Base-by-base conservation (phyloP, 2,888 invertebrate species). In the Tenodera sinensis region DNA sequence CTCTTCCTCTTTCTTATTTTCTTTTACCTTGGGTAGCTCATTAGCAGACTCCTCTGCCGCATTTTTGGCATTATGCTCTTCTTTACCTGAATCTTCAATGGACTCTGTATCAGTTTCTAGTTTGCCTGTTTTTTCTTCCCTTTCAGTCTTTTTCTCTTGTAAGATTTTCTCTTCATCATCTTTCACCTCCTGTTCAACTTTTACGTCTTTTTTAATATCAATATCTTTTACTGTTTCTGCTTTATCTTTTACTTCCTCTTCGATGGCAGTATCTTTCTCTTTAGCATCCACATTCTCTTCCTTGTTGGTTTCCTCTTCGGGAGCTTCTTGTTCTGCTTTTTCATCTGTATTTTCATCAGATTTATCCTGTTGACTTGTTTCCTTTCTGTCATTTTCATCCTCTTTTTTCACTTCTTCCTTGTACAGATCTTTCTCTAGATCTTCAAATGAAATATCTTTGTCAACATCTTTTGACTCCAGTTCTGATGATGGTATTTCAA, bases 191-290 rank as follows among this genome's bases (percentile, higher is more conserved):
- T 83, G 84, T 47, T 54, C 83, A n/a, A 20, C 27, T 28, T 34
- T 54, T 9, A 7, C n/a, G 81, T 81, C 25, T 2, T 27, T 83
- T 42, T 88, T n/a, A 83, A 88, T 88, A 28, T 83, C 54, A 89
- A 89, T 88, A 90, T 90, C 88, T 91, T 90, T 20, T 90, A 89
- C 27, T 42, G n/a, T n/a, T n/a, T n/a, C n/a, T n/a, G n/a, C n/a
- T n/a, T n/a, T n/a, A n/a, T 90, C 94, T 91, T 94, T 94, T n/a
- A 94, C 94, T 88, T 94, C 94, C 90, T 94, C 94, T 89, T 94
- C 94, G 89, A 94, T 88, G 8, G 85, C 71, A 0, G 90, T 85
- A 54, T 91, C 90, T 81, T 83, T 84, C 27, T 25, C 30, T 7
- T 71, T 42, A n/a, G 7, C n/a, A 9, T 30, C 30, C 4, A 30